phyloP scores from a whole-genome alignment of 2,888 invertebrate genomes.

The Caradrina clavipalpis region DNA sequence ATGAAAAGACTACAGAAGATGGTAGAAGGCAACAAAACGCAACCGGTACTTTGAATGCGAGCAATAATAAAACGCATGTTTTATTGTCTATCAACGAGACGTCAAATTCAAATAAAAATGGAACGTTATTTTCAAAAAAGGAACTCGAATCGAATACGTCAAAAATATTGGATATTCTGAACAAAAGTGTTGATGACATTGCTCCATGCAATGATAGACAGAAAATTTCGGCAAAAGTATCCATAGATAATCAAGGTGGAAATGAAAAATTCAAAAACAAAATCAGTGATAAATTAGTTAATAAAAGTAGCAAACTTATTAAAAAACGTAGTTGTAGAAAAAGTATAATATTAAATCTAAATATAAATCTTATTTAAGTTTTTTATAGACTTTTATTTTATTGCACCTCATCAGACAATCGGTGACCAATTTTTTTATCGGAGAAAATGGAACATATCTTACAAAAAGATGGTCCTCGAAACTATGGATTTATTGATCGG shows the following conservation, averaged over 20 bases:
- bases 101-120: neutral
- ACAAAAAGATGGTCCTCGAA: too few relatives aligned
- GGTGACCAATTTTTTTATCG: too few relatives aligned
- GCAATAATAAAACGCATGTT: neutral
- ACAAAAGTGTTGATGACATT: neutral
- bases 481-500: too few relatives aligned
- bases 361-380: conserved; percentile 43
- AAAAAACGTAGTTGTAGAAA: conserved; percentile 23
- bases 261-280: neutral
- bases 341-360: conserved; percentile 37
- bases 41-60: neutral
- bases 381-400: conserved; percentile 10
- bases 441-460: too few relatives aligned
- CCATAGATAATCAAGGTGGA: neutral
- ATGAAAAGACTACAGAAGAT: neutral
- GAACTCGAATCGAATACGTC: neutral
- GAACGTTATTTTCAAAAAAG: neutral
- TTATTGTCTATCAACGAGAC: neutral
- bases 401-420: too few relatives aligned
- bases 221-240: neutral
- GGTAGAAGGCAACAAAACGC: neutral
- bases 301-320: neutral
- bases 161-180: neutral
- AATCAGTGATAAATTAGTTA: neutral
- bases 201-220: too few relatives aligned